Percentiles rank a stretch among this genome's conserved stretches.
Evolutionary conservation across 2,113 vertebrate genomes (phyloP).

Genomic region (Herpailurus yagouaroundi): DNA sequence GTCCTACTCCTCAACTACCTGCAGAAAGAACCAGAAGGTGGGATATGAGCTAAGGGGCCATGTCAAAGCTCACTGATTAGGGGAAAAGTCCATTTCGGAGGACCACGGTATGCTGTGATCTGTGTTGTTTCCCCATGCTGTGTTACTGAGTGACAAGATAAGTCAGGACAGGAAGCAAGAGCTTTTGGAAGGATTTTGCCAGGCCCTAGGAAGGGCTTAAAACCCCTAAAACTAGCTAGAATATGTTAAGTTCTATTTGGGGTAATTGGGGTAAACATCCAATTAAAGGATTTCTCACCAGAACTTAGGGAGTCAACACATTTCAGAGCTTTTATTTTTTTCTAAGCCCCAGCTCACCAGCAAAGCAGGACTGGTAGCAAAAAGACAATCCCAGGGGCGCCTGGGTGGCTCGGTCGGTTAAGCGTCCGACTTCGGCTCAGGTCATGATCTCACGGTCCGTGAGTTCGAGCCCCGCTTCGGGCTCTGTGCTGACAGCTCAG

Average conservation of each 20-base stretch:
- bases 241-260: slow-evolving; percentile 25
- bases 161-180: slow-evolving; percentile 45
- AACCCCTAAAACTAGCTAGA: slow-evolving; percentile 34
- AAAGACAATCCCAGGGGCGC: neutral
- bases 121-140: neutral
- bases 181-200: slow-evolving; percentile 36
- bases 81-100: rapidly evolving
- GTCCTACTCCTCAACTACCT: neutral
- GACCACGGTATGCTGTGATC: rapidly evolving
- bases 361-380: neutral
- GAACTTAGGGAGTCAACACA: neutral
- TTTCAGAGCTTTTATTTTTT: neutral
- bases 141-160: slow-evolving; percentile 10
- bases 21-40: neutral
- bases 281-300: slow-evolving; percentile 67
- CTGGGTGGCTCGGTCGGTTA: too few species aligned
- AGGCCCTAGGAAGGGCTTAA: slow-evolving; percentile 39
- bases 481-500: too few species aligned
- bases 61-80: neutral
- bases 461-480: too few species aligned
- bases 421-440: too few species aligned
- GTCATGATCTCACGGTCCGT: too few species aligned
- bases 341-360: neutral
- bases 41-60: neutral
- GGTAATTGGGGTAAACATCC: slow-evolving; percentile 64